Conservation (phyloP, 2,888 invertebrate genomes). For the Cylindroiulus punctatus region DNA sequence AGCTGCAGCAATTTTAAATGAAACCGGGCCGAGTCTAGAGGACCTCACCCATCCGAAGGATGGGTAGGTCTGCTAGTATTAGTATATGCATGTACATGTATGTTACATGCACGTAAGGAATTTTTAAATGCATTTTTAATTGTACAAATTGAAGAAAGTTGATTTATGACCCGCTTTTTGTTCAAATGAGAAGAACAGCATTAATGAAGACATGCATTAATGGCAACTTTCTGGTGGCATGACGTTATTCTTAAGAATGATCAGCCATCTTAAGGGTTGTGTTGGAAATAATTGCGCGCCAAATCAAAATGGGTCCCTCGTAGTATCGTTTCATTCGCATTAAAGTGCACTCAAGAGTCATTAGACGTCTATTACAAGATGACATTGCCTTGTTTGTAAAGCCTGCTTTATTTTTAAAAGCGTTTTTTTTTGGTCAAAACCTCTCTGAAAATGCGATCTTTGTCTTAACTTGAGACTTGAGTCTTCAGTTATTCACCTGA, state of each 20-base stretch:
- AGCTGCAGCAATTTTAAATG: too few species aligned
- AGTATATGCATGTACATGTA: too few species aligned
- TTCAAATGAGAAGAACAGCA: neutral
- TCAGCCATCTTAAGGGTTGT: neutral
- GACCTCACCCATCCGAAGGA: too few species aligned
- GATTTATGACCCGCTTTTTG: neutral
- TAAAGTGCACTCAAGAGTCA: constrained; percentile 8
- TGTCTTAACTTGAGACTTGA: neutral
- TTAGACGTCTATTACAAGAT: neutral
- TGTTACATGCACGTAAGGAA: too few species aligned
- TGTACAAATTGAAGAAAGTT: neutral
- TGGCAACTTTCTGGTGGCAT: neutral
- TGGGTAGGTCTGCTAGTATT: too few species aligned
- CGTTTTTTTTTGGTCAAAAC: neutral
- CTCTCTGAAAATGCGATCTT: neutral
- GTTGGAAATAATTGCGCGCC: neutral
- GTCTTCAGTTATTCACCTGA: neutral
- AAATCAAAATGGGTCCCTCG: neutral
- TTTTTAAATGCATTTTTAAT: too few species aligned
- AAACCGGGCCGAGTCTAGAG: too few species aligned
- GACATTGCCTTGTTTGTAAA: neutral
- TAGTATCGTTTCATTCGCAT: neutral
- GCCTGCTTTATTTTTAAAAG: neutral
- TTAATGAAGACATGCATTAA: neutral
- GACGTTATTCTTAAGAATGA: neutral